Evolutionary conservation across 35 echinoderm and acorn worm genomes (phyloP), one percentile per base, ranked within the genome.

Genomic region (Lytechinus pictus): DNA sequence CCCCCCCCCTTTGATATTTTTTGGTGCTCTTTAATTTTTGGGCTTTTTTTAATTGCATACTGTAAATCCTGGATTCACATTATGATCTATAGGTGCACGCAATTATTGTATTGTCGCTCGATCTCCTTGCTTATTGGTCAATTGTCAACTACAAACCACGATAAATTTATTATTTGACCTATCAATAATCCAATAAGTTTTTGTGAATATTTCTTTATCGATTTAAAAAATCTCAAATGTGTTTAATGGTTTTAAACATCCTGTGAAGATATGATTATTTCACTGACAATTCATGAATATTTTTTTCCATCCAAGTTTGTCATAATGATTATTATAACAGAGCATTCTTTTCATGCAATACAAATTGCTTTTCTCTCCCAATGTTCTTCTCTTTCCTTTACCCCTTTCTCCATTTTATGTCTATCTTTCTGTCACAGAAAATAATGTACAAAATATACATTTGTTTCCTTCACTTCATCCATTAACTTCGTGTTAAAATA

Each of bases 401-500:
- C 12, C 61, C 14, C 61, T 21, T 21, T 66, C 6, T 57, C 55
- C 21, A 13, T 24, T 6, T 24, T 79, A 16, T 79, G 21, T 79
- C 19, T 7, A 16, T 79, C 66, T 79, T 24, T 79, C 66, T 79
- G 66, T 79, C 66, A 79, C 21, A 79, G 16, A 79, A 16, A 44
- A 44, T 44, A 44, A 79, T 79, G 21, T 8, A 79, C 66, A 79
- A 24, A 44, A 2, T 44, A 79, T 79, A n/a, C 16, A 79, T 79
- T 79, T 79, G n/a, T 79, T 79, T 79, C 66, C 66, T 79, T 79
- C 66, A 79, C n/a, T 24, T 79, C 66, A 79, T 24, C 66, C 66
- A 79, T 79, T 79, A 79, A 24, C 16, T 24, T 19, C 21, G 66
- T n/a, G 19, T 24, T 79, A 16, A 79, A 79, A 79, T 79, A 79